Evolutionary conservation across 2,797 vertebrate species (phyloP).

Genomic region (Oreortyx pictus): DNA sequence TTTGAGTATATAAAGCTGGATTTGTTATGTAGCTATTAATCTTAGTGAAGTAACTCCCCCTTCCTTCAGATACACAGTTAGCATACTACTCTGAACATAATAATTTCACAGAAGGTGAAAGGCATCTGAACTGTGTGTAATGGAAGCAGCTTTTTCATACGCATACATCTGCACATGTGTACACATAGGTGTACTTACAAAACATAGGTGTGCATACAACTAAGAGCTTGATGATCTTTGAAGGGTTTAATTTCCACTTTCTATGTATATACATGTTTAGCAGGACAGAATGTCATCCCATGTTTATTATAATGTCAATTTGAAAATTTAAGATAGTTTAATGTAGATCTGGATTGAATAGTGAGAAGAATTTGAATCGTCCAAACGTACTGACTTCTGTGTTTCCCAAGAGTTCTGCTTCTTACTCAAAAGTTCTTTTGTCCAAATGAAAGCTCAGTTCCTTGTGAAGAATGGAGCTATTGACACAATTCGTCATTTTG

Average conservation of each 20-base stretch:
- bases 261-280: neutral
- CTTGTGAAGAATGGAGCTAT: neutral
- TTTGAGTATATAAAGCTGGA: neutral
- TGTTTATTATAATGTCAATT: neutral
- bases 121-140: accelerated
- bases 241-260: neutral
- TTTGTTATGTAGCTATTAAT: neutral
- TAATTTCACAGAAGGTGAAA: neutral
- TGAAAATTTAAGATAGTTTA: neutral
- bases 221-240: neutral
- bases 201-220: neutral
- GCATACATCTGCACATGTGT: accelerated
- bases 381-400: neutral
- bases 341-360: neutral
- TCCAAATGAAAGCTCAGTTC: neutral
- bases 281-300: neutral
- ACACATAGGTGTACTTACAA: neutral
- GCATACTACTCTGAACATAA: neutral
- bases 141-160: accelerated
- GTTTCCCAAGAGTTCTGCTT: neutral
- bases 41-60: neutral
- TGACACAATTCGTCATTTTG: neutral
- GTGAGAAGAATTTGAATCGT: neutral
- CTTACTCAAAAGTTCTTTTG: neutral
- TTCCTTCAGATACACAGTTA: neutral